Evolutionary conservation across 2,113 vertebrate species (phyloP).

Genomic region (Potamarius usumacintae): DNA sequence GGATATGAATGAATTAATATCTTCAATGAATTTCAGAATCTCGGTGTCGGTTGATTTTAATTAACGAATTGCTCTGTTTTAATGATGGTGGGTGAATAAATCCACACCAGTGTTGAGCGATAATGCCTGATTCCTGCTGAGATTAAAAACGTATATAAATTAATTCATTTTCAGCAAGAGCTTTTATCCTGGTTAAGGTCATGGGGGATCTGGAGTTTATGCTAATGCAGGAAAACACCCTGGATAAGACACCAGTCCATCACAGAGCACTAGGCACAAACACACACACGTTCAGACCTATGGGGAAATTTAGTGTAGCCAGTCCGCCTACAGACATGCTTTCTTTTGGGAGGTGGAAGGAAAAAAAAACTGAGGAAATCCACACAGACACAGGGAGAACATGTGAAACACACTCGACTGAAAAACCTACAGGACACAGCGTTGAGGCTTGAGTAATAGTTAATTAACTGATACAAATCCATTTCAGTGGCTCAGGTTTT

Average conservation of each 20-base stretch:
- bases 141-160: background rate
- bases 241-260: background rate
- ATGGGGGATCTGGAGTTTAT: background rate
- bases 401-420: background rate
- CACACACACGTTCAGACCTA: background rate
- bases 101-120: background rate
- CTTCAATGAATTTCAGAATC: background rate
- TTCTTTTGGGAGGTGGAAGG: too few species aligned
- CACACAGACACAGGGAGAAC: background rate
- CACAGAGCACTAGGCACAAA: background rate
- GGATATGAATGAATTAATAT: background rate
- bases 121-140: background rate
- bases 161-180: background rate
- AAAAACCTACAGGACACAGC: background rate
- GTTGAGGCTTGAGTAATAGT: background rate
- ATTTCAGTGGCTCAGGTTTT: background rate
- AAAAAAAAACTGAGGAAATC: too few species aligned
- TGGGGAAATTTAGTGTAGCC: too few species aligned
- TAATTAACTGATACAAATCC: background rate
- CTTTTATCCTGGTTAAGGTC: background rate
- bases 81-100: background rate
- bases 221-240: background rate
- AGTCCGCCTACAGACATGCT: too few species aligned
- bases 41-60: background rate
- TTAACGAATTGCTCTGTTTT: background rate